Base-by-base conservation (phyloP, 35 echinoderm and acorn worm genomes). In the Stichopus chloronotus region DNA sequence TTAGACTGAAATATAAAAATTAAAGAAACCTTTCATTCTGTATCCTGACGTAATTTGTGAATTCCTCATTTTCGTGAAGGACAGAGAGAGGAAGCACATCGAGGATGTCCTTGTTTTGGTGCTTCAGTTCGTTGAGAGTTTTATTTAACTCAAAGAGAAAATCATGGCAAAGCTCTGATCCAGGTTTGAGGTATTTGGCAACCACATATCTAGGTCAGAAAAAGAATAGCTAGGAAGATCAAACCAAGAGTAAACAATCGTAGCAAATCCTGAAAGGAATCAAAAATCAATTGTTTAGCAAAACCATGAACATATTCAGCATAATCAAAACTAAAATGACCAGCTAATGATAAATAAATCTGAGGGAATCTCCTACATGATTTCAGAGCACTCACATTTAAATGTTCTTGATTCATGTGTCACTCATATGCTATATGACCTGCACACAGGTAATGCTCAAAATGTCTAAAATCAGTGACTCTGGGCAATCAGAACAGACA, bases 91-190 rank as follows among this genome's bases (percentile, higher is more conserved):
- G 95, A 2, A 98, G 91, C 78, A 79, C 72, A 56, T 98, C 65
- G 25, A 95, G 56, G 76, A 98, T 94, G 63, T 96, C 95, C 11
- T n/a, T 87, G 9, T 93, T 72, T 7, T 9, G 82, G 57, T 83
- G 25, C 60, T 92, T 98, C 52, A 98, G 87, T 63, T 84, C 7
- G 63, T 94, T 96, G 60, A 98, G 72, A 72, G 53, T 63, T 54
- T 78, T 69, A 60, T 98, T 98, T 43, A 98, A 83, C 63, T 96
- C 95, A 95, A 95, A 98, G 82, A 98, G 78, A 86, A 94, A 96
- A 56, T 96, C 97, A 89, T 96, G 97, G 11, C 90, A 91, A 6
- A 24, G 23, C 9, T 95, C 88, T 55, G 78, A 53, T 53, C 78
- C 94, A 10, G 86, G 61, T 61, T 93, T 90, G 61, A 92, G 91